These are phyloP conservation scores for Mechanitis messenoides DNA, from an alignment of 2,888 invertebrate genomes.

Conservation along the genomic window DNA sequence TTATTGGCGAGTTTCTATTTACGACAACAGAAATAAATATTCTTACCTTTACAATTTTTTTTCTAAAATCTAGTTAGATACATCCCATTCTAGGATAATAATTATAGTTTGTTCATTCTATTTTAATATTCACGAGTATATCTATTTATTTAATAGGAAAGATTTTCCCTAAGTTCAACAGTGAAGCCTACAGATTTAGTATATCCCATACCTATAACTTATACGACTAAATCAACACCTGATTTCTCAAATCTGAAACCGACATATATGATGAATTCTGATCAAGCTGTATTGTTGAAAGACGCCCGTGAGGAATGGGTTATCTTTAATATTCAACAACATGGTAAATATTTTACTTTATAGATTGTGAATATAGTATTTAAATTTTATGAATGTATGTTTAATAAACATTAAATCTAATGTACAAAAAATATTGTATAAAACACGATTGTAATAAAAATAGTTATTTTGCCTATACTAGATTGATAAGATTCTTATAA, in stretches of 20 bases:
- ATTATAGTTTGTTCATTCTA: too few relatives aligned
- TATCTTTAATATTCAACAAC: constrained; percentile 79
- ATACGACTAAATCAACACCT: constrained; percentile 50
- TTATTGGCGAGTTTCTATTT: too few relatives aligned
- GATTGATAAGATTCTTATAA: too few relatives aligned
- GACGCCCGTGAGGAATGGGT: constrained; percentile 72
- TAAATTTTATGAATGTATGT: background rate
- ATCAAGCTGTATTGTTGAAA: constrained; percentile 45
- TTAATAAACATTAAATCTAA: too few relatives aligned
- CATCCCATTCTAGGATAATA: too few relatives aligned
- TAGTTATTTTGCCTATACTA: too few relatives aligned
- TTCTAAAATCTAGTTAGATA: too few relatives aligned
- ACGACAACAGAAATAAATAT: too few relatives aligned
- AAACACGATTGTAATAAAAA: too few relatives aligned
- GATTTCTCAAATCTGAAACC: constrained; percentile 51
- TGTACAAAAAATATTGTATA: too few relatives aligned
- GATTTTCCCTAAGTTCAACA: constrained; percentile 70
- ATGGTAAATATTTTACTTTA: constrained; percentile 59
- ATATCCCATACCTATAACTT: constrained; percentile 69
- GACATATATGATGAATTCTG: constrained; percentile 65
- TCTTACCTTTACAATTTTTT: too few relatives aligned
- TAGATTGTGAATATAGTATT: background rate
- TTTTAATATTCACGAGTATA: background rate
- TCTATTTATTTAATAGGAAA: constrained; percentile 54
- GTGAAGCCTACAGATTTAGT: constrained; percentile 46